These are phyloP conservation scores for Charina bottae DNA, from an alignment of 2,113 vertebrate genomes.

Conservation along the genomic window DNA sequence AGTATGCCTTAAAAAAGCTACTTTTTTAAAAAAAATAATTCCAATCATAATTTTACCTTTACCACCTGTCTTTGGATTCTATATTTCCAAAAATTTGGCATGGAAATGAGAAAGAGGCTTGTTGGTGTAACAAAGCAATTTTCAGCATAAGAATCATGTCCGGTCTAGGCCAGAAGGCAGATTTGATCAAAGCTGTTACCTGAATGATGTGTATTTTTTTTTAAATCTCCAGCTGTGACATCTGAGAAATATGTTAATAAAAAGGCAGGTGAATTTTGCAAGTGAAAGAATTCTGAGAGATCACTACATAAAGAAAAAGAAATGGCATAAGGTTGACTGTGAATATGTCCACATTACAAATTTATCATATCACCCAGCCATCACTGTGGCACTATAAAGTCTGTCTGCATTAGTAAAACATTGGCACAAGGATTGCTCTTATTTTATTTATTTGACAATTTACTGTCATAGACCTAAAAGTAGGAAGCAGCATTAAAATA, in stretches of 20 bases:
- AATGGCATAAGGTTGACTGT: neutral
- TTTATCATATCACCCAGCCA: neutral
- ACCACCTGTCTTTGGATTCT: constrained; percentile 14
- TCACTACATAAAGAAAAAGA: neutral
- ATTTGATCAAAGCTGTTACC: constrained; percentile 22
- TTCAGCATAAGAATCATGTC: constrained; percentile 41
- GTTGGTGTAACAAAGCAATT: constrained; percentile 40
- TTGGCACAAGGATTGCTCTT: neutral
- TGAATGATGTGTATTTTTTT: neutral
- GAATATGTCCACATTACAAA: neutral
- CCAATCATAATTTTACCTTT: neutral
- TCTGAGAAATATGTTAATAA: constrained; percentile 15
- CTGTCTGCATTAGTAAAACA: neutral
- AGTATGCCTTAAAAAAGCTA: neutral
- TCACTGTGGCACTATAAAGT: neutral
- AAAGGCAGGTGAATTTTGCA: neutral
- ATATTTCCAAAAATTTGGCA: constrained; percentile 30
- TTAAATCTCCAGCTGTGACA: constrained; percentile 20
- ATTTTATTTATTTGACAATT: neutral
- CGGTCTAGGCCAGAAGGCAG: constrained; percentile 31
- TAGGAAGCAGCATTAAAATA: neutral
- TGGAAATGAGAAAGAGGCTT: constrained; percentile 37
- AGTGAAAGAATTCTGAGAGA: neutral
- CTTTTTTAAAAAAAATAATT: constrained; percentile 24
- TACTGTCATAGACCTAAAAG: neutral